Conservation (phyloP, 2,888 invertebrate species). For the Achlya flavicornis region DNA sequence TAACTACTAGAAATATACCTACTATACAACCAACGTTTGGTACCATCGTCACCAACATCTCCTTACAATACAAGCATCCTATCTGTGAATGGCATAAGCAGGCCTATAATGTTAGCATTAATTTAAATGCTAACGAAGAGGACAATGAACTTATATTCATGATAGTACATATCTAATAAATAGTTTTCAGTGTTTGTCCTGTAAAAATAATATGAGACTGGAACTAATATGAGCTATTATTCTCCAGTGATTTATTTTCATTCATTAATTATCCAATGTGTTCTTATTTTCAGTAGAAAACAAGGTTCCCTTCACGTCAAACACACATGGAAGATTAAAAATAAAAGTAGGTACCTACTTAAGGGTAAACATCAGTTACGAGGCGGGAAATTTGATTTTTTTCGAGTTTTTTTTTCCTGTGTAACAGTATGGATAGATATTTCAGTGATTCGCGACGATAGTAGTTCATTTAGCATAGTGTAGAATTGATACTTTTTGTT, state of each 20-base stretch:
- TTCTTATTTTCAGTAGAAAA: not conserved
- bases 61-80: not conserved
- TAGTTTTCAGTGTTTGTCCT: not conserved
- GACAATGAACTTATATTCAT: too few relatives aligned
- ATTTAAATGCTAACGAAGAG: too few relatives aligned
- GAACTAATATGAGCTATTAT: not conserved
- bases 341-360: constrained; percentile 2
- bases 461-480: too few relatives aligned
- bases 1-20: not conserved
- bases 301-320: not conserved
- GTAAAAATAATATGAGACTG: not conserved
- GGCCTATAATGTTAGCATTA: too few relatives aligned
- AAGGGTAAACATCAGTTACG: too few relatives aligned
- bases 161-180: too few relatives aligned
- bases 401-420: too few relatives aligned
- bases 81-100: not conserved
- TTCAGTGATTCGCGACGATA: too few relatives aligned
- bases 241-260: not conserved
- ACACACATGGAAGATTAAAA: not conserved
- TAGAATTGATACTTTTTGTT: too few relatives aligned
- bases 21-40: not conserved
- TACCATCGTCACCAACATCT: not conserved
- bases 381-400: too few relatives aligned
- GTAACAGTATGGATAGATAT: too few relatives aligned
- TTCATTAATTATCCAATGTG: not conserved